These are phyloP conservation scores for Pantherophis vulpinus DNA, from an alignment of 2,797 vertebrate genomes.

Conservation along the genomic window DNA sequence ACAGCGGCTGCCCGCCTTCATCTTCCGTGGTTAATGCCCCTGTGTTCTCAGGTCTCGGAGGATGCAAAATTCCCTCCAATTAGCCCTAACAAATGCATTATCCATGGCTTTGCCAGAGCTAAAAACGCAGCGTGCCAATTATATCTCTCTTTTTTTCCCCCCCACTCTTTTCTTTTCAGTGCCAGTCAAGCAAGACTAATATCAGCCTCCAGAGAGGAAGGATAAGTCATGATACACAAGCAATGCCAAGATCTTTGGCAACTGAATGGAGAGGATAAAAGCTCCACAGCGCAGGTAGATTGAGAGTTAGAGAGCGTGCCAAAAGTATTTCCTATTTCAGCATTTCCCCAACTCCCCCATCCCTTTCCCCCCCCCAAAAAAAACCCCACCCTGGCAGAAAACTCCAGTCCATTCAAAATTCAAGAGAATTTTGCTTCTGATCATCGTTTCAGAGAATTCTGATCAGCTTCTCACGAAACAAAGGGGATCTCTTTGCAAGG, in stretches of 20 bases:
- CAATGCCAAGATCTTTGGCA: background rate
- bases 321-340: background rate
- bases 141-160: background rate
- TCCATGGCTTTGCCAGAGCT: background rate
- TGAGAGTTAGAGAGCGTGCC: background rate
- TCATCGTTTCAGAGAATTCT: background rate
- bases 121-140: constrained; percentile 11
- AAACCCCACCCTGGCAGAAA: background rate
- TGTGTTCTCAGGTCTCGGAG: background rate
- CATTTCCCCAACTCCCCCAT: background rate
- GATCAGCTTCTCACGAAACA: background rate
- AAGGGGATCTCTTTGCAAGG: background rate
- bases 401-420: background rate
- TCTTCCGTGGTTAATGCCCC: background rate
- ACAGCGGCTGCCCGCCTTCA: no score
- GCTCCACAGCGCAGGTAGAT: background rate
- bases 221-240: background rate
- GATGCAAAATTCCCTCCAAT: background rate
- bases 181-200: background rate
- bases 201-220: background rate
- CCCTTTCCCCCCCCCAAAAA: rapidly evolving
- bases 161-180: background rate
- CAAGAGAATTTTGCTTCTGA: background rate
- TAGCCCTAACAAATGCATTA: constrained; percentile 4
- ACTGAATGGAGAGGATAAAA: background rate